phyloP scores from a whole-genome alignment of 2,113 vertebrate genomes.

The Pluvianellus socialis region DNA sequence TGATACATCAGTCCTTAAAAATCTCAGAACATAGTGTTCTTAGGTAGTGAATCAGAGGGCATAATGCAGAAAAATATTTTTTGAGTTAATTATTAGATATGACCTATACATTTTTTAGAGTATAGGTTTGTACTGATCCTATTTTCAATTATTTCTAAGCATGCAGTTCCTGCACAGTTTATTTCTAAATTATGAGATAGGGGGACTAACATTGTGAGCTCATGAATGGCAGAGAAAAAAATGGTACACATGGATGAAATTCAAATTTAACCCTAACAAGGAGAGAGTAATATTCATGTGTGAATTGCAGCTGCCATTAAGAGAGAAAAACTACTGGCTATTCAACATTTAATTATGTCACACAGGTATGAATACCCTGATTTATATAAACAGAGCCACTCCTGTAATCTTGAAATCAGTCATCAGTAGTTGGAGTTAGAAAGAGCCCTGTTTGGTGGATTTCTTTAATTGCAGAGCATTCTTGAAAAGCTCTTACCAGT shows the following conservation, averaged over 20 bases:
- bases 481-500: neutral
- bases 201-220: neutral
- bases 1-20: constrained; percentile 59
- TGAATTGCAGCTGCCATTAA: neutral
- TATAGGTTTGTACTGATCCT: neutral
- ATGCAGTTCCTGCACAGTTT: neutral
- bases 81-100: constrained; percentile 51
- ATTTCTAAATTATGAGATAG: neutral
- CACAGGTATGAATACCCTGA: neutral
- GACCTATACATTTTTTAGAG: neutral
- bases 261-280: neutral
- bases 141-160: neutral
- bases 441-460: neutral
- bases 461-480: neutral
- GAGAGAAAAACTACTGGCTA: neutral
- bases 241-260: constrained; percentile 15
- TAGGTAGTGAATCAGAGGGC: constrained; percentile 53
- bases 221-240: neutral
- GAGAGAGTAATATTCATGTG: neutral
- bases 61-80: constrained; percentile 57
- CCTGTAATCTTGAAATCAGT: neutral
- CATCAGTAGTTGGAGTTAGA: neutral
- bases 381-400: neutral
- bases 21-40: constrained; percentile 52
- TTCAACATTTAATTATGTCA: neutral